Percentiles rank a stretch among this genome's conserved stretches.
These are phyloP conservation scores for Trachythela sp. DNA, from an alignment of 64 coral and sea anemone species.

Conservation along the genomic window DNA sequence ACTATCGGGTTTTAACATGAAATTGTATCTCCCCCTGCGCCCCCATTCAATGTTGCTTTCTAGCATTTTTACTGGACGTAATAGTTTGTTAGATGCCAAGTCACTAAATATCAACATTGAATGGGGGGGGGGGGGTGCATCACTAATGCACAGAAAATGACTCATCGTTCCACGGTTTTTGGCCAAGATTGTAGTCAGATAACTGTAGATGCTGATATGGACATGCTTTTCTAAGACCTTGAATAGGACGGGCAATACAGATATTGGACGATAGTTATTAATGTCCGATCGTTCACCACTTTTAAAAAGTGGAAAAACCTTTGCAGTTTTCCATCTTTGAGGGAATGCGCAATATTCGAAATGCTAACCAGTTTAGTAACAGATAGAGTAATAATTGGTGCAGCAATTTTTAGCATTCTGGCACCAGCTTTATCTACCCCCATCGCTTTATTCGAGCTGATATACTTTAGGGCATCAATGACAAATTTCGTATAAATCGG, in stretches of 20 bases:
- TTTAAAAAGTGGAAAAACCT: neutral
- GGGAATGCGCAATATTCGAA: neutral
- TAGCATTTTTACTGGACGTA: too few relatives aligned
- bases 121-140: too few relatives aligned
- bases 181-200: too few relatives aligned
- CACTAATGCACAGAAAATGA: too few relatives aligned
- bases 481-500: neutral
- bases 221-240: neutral
- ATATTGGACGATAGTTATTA: neutral
- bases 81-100: too few relatives aligned
- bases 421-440: neutral
- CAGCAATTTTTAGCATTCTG: neutral
- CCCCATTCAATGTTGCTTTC: too few relatives aligned
- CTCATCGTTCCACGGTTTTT: too few relatives aligned
- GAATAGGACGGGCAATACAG: neutral
- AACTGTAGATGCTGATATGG: neutral
- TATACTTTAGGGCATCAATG: neutral
- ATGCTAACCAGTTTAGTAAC: neutral
- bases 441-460: neutral
- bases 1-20: too few relatives aligned
- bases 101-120: too few relatives aligned
- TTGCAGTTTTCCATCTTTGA: neutral
- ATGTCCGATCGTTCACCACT: neutral
- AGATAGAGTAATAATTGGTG: neutral
- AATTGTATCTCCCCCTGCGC: too few relatives aligned